A percentile compares a stretch with the other conserved stretches of the same genome.
Conservation (phyloP, 2,888 invertebrate species). For the Chesias legatella region DNA sequence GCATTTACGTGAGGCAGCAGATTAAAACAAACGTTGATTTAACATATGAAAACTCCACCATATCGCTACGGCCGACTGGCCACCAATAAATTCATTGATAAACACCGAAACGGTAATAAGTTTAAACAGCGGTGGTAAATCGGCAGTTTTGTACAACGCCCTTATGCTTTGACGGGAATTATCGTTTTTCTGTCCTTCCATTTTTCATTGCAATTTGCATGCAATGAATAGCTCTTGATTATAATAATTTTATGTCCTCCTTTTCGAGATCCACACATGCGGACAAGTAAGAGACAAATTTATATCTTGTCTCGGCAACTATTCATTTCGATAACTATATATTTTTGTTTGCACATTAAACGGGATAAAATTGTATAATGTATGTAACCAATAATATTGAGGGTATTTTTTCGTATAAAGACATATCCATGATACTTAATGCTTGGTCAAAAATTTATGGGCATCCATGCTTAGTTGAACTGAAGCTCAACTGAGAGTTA, state of each 20-base stretch:
- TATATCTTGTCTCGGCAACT: too few relatives aligned
- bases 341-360: too few relatives aligned
- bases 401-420: too few relatives aligned
- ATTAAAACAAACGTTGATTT: slow-evolving; percentile 63
- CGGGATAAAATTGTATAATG: too few relatives aligned
- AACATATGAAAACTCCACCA: slow-evolving; percentile 57
- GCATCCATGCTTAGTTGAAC: too few relatives aligned
- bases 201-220: slow-evolving; percentile 20
- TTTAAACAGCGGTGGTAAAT: slow-evolving; percentile 49
- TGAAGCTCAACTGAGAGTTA: too few relatives aligned
- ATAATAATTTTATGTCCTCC: background rate
- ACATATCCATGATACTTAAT: too few relatives aligned
- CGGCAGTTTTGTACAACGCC: slow-evolving; percentile 35
- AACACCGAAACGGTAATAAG: slow-evolving; percentile 62
- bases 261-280: too few relatives aligned
- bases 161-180: slow-evolving; percentile 30
- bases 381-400: too few relatives aligned
- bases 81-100: slow-evolving; percentile 73
- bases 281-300: too few relatives aligned
- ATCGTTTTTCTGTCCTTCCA: slow-evolving; percentile 30
- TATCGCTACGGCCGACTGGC: slow-evolving; percentile 49
- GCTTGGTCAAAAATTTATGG: too few relatives aligned
- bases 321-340: too few relatives aligned
- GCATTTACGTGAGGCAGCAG: slow-evolving; percentile 61
- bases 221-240: slow-evolving; percentile 3